phyloP scores from a whole-genome alignment of 2,113 vertebrate species.

The Lepisosteus oculatus region DNA sequence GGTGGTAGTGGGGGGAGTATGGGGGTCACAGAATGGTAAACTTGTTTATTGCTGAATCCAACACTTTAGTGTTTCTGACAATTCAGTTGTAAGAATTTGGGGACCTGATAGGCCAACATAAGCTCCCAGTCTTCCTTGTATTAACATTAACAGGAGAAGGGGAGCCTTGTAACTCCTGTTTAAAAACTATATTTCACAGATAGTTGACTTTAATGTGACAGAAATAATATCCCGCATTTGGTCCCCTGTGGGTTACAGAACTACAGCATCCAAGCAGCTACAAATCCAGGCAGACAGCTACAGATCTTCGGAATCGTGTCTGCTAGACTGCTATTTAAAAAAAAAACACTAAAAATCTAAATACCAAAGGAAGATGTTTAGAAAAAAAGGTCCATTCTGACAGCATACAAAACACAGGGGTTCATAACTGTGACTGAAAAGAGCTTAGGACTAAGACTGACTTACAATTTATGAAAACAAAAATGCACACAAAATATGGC shows the following conservation, averaged over 20 bases:
- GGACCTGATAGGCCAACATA: background rate
- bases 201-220: background rate
- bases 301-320: no score
- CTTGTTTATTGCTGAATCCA: conserved; percentile 2
- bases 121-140: background rate
- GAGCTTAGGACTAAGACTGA: no score
- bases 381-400: no score
- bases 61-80: background rate
- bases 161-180: background rate
- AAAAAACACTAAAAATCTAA: no score
- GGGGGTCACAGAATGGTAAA: background rate
- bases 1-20: no score
- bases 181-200: conserved; percentile 3
- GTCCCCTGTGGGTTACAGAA: conserved; percentile 2
- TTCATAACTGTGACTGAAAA: no score
- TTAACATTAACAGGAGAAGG: background rate
- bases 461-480: no score
- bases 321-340: no score
- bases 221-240: background rate
- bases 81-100: background rate
- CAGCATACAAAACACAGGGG: no score
- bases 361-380: no score
- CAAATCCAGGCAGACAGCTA: background rate
- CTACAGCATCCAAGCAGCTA: background rate
- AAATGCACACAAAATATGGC: no score